phyloP scores from a whole-genome alignment of 2,797 vertebrate species.

The Carapus acus region DNA sequence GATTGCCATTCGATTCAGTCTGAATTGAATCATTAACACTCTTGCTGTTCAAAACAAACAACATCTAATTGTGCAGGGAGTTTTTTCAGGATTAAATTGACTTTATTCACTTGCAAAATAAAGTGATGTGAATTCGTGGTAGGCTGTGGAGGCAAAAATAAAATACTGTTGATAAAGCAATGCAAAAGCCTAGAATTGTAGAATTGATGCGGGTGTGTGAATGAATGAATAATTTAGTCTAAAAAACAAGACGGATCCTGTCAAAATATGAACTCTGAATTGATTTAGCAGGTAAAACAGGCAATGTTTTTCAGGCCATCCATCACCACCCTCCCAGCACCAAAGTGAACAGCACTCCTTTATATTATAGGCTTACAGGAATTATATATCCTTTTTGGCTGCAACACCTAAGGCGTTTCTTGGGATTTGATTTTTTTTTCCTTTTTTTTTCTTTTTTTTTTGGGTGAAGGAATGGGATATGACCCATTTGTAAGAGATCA shows the following conservation, averaged over 20 bases:
- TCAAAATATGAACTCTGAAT: too few relatives aligned
- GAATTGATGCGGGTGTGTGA: too few relatives aligned
- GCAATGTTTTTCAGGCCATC: too few relatives aligned
- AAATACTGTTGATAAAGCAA: not conserved
- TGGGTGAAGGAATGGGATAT: constrained; percentile 8
- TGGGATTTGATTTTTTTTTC: not conserved
- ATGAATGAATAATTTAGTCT: too few relatives aligned
- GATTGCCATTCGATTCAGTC: too few relatives aligned
- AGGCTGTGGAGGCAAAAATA: not conserved
- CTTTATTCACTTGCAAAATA: too few relatives aligned
- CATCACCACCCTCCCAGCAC: not conserved
- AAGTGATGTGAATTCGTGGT: not conserved
- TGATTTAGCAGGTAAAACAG: too few relatives aligned
- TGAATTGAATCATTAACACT: too few relatives aligned
- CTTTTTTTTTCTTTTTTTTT: constrained; percentile 10
- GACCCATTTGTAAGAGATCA: constrained; percentile 16
- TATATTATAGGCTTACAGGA: constrained; percentile 5
- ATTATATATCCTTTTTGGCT: constrained; percentile 7
- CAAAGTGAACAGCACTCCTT: not conserved
- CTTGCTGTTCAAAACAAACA: too few relatives aligned
- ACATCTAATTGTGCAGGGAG: too few relatives aligned
- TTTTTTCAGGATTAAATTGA: too few relatives aligned
- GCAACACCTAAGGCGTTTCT: constrained; percentile 6
- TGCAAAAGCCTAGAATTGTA: not conserved
- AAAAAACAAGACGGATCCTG: too few relatives aligned